Base-by-base conservation (phyloP, 2,797 vertebrate genomes). In the Catharus ustulatus region DNA sequence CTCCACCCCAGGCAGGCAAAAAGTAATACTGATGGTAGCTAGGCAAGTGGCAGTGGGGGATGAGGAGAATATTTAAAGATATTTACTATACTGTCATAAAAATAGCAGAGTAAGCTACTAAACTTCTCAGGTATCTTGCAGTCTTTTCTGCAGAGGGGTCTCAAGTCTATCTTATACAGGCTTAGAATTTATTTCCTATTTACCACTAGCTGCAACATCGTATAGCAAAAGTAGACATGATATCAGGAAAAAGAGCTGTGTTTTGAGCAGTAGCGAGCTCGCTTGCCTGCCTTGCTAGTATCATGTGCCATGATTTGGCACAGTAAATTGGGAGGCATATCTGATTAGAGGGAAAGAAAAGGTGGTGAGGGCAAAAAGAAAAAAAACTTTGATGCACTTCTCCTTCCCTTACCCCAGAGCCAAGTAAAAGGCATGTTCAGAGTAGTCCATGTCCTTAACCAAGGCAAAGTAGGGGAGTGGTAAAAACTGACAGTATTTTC, bases 61-160 rank as follows among this genome's bases (percentile, higher is more conserved):
- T 2, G 7, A 63, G 43, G 54, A 95, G 59, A 74, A 93, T 90
- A 75, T 95, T 95, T 80, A 86, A 88, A 90, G 94, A 86, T 92
- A 95, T 96, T 97, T 98, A 96, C 90, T 85, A 77, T 84, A 93
- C 88, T 95, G 79, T 92, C 88, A 92, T 78, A 91, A 97, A 96
- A 95, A 94, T 71, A 95, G 84, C 72, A 77, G 26, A 74, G 80
- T 95, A 97, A 96, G 93, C 89, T 96, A 78, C 92, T 95, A 95
- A 97, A 93, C 71, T 87, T 95, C 94, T 96, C 94, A 93, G 93
- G 94, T 96, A 75, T 69, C 96, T 97, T 94, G 87, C 94, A 97
- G 94, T 66, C 85, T 96, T 96, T 96, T 96, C 91, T 94, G 74
- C 11, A 80, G 88, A 93, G 91, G 62, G 91, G 77, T 87, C 90